Percentiles rank a stretch among this genome's conserved stretches.
Evolutionary conservation across 1,140 invertebrate genomes (phyloP).

Genomic region (Littorina saxatilis): DNA sequence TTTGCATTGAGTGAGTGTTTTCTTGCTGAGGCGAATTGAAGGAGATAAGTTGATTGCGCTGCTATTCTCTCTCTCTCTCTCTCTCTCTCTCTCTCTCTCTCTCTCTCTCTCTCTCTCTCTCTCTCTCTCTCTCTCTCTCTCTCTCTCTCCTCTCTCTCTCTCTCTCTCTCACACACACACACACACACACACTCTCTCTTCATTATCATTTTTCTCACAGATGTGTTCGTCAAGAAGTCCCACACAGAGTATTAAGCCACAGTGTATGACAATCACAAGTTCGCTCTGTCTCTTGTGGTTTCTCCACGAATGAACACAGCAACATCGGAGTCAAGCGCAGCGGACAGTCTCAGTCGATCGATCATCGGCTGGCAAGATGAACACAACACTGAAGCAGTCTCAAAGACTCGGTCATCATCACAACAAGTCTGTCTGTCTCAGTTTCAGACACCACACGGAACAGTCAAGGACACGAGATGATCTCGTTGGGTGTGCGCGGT

Average conservation of each 20-base stretch:
- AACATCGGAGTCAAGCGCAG: no score
- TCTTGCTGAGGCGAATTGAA: no score
- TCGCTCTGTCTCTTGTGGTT: not conserved
- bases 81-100: slow-evolving; percentile 1
- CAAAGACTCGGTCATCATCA: not conserved
- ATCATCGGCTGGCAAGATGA: no score
- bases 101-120: no score
- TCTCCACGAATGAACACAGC: no score
- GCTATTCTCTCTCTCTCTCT: not conserved
- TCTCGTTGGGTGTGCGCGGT: not conserved
- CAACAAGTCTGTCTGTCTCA: not conserved
- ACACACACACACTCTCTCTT: not conserved
- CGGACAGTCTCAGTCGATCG: no score
- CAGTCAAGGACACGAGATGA: slow-evolving; percentile 14
- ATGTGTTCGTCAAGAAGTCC: not conserved
- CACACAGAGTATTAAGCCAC: not conserved
- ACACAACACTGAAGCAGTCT: not conserved
- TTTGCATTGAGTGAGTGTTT: not conserved
- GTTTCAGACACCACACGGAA: not conserved
- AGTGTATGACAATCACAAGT: not conserved
- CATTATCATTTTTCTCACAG: not conserved
- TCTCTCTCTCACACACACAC: not conserved
- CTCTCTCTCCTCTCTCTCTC: not conserved
- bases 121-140: not conserved
- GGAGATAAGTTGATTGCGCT: not conserved